phyloP scores from a whole-genome alignment of 1,140 invertebrate genomes.

The Melitaea cinxia region DNA sequence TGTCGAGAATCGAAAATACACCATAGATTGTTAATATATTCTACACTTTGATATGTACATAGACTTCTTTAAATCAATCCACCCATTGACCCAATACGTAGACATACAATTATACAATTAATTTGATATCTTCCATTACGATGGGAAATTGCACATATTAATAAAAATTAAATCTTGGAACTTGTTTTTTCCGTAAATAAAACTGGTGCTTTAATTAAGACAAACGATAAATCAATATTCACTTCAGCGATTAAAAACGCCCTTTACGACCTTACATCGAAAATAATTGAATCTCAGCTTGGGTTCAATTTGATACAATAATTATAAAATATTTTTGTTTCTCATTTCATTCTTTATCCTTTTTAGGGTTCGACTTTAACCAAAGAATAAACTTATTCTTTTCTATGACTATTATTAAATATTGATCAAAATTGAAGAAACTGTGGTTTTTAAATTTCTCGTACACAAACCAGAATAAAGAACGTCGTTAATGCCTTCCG shows the following conservation, averaged over 20 bases:
- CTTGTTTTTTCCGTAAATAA: neutral
- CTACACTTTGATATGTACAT: no score
- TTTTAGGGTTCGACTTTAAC: neutral
- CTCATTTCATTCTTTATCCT: no score
- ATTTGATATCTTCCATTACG: neutral
- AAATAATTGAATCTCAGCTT: conserved; percentile 47
- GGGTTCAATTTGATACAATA: conserved; percentile 28
- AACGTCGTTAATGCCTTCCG: no score
- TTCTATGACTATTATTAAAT: no score
- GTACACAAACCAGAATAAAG: no score
- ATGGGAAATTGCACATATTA: neutral
- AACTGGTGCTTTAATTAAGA: conserved; percentile 38
- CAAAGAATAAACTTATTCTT: neutral
- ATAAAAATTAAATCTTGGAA: neutral
- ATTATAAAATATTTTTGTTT: conserved; percentile 26
- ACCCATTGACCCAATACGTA: no score
- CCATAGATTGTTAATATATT: no score
- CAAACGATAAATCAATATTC: conserved; percentile 52
- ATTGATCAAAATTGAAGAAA: no score
- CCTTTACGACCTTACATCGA: conserved; percentile 44
- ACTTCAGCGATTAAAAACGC: conserved; percentile 58
- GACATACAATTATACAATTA: neutral
- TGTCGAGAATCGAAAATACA: no score
- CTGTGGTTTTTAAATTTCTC: no score
- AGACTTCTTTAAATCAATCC: no score